Percentiles rank a stretch among this genome's conserved stretches.
These are phyloP conservation scores for Cuniculus paca DNA, from an alignment of 2,797 vertebrate species.

Conservation along the genomic window DNA sequence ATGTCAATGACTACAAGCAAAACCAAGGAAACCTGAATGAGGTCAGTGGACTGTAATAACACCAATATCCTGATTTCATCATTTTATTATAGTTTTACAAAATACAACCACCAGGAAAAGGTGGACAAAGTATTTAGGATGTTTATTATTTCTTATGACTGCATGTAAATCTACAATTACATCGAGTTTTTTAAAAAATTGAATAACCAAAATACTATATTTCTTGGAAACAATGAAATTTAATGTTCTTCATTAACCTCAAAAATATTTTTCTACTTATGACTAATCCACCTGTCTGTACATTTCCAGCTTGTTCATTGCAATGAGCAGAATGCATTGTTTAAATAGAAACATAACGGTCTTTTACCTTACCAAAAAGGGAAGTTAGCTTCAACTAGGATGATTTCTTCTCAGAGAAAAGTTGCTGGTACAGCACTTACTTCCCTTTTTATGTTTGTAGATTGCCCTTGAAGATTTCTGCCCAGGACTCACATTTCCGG, in stretches of 20 bases:
- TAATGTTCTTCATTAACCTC: neutral
- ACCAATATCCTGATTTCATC: neutral
- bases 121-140: neutral
- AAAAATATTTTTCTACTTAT: constrained; percentile 4
- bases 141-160: constrained; percentile 5
- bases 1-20: neutral
- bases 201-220: neutral
- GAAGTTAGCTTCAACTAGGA: neutral
- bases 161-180: neutral
- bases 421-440: neutral
- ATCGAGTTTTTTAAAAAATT: neutral
- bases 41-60: neutral
- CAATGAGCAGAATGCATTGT: constrained; percentile 16
- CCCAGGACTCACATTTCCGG: neutral
- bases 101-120: neutral
- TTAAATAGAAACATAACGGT: constrained; percentile 10
- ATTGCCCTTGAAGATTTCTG: constrained; percentile 55
- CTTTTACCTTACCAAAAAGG: neutral
- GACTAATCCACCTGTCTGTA: neutral
- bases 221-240: neutral
- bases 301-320: neutral
- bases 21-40: neutral
- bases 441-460: neutral
- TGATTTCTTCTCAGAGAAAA: constrained; percentile 54
- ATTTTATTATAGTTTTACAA: neutral